Percentiles rank a stretch among this genome's conserved stretches.
These are phyloP conservation scores for Leguminivora glycinivorella DNA, from an alignment of 1,140 invertebrate genomes.

Conservation along the genomic window DNA sequence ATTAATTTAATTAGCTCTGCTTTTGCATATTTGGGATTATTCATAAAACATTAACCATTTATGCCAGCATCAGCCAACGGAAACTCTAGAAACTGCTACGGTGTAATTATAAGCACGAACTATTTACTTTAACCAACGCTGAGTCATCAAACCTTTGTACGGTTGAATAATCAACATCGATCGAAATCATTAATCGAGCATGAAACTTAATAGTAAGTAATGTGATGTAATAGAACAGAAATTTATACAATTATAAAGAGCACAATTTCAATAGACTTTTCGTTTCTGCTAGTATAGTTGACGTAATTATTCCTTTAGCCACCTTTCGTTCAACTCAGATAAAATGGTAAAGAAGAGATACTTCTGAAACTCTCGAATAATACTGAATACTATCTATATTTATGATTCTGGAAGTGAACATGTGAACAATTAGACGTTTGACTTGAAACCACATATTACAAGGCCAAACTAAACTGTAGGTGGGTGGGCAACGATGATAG, in stretches of 20 bases:
- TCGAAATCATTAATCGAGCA: background rate
- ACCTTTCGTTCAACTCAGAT: too few species aligned
- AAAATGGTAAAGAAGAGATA: too few species aligned
- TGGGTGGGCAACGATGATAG: background rate
- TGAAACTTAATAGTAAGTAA: background rate
- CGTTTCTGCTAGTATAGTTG: background rate
- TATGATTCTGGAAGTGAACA: too few species aligned
- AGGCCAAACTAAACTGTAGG: background rate
- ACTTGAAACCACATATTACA: background rate
- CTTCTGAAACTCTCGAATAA: too few species aligned
- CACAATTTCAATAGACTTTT: background rate
- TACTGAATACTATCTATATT: too few species aligned
- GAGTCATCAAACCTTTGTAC: background rate
- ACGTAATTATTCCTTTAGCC: background rate
- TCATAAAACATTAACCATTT: background rate
- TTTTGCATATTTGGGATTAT: background rate
- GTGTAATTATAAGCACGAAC: background rate
- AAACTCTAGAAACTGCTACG: background rate
- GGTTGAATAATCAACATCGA: background rate
- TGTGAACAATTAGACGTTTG: background rate
- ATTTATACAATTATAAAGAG: too few species aligned
- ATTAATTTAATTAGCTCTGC: too few species aligned
- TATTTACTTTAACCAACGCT: background rate
- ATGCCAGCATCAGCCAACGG: background rate
- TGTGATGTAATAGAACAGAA: background rate